These are phyloP conservation scores for Ophion obscuratus DNA, from an alignment of 2,888 invertebrate genomes.

Conservation along the genomic window DNA sequence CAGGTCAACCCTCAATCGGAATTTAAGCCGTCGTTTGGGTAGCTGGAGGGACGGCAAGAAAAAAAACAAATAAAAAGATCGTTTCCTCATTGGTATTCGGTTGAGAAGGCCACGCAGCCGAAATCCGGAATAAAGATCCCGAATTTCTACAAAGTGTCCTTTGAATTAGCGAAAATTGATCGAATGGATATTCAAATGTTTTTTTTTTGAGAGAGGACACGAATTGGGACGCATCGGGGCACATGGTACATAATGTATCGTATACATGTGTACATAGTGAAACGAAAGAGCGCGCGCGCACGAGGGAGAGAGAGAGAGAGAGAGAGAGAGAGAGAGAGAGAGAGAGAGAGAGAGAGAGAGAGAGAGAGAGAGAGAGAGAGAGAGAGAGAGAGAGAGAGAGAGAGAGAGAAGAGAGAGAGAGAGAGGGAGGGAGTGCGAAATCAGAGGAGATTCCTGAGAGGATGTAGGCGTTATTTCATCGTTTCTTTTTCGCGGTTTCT, in stretches of 20 bases:
- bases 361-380: no score
- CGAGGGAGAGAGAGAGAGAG: constrained; percentile 8
- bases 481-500: constrained; percentile 67
- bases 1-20: neutral
- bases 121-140: constrained; percentile 26
- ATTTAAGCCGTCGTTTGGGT: constrained; percentile 1
- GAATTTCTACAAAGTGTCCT: constrained; percentile 55
- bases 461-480: constrained; percentile 66
- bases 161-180: constrained; percentile 59
- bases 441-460: constrained; percentile 61
- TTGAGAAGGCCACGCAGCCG: neutral
- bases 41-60: no score
- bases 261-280: neutral
- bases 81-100: constrained; percentile 7
- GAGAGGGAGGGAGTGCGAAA: constrained; percentile 40
- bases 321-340: no score
- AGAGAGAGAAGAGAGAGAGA: no score
- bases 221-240: constrained; percentile 17
- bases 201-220: neutral
- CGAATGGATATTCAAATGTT: constrained; percentile 68
- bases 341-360: constrained; percentile 17
- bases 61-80: neutral
- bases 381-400: constrained; percentile 5
- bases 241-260: constrained; percentile 2
- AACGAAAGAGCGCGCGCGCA: neutral